Conservation (phyloP, 2,113 vertebrate species). For the Tor tambroides region DNA sequence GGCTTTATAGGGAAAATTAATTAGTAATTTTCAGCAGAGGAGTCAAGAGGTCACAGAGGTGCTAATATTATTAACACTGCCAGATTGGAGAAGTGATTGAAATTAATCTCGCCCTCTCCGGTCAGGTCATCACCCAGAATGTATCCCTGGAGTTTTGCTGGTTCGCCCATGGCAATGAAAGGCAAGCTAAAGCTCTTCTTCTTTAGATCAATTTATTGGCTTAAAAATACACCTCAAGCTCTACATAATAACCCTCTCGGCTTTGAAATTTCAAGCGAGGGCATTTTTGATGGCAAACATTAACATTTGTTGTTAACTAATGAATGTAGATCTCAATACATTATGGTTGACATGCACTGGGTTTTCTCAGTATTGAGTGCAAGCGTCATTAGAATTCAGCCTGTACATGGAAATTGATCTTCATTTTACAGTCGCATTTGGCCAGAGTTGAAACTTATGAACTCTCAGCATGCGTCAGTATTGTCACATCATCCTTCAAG, state of each 20-base stretch:
- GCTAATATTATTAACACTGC: constrained; percentile 69
- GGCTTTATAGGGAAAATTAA: constrained; percentile 66
- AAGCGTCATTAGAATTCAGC: constrained; percentile 6
- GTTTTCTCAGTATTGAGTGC: not conserved
- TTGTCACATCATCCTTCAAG: constrained; percentile 55
- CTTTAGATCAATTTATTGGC: constrained; percentile 1
- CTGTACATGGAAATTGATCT: constrained; percentile 45
- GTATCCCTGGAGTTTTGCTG: constrained; percentile 37
- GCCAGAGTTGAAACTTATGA: constrained; percentile 44
- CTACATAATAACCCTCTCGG: not conserved
- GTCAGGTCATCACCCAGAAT: constrained; percentile 49
- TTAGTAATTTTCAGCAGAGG: constrained; percentile 58
- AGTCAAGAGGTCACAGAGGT: constrained; percentile 61
- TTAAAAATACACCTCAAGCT: not conserved
- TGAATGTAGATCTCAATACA: not conserved
- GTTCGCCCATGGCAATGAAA: not conserved
- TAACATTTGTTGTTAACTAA: not conserved
- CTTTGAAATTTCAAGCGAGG: not conserved
- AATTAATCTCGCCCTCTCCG: constrained; percentile 62
- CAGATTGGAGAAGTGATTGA: constrained; percentile 65
- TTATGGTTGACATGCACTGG: not conserved
- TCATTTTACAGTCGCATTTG: constrained; percentile 23
- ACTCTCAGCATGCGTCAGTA: constrained; percentile 44
- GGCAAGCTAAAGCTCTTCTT: not conserved
- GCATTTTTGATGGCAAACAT: not conserved